Base-by-base conservation (phyloP, 2,113 vertebrate genomes). In the Anser cygnoides region DNA sequence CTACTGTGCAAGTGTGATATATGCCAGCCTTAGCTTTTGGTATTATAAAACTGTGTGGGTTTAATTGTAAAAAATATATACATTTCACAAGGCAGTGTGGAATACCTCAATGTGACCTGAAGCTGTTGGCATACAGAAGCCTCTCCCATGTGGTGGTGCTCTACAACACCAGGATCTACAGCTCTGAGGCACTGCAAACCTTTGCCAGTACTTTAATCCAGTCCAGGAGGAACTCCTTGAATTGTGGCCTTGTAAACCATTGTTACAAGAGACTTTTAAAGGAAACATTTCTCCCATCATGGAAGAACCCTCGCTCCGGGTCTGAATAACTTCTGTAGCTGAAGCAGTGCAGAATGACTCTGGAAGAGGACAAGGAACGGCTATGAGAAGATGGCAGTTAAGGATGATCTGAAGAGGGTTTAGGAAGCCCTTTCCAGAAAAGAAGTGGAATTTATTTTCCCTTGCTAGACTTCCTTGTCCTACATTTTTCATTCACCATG, bases 401-500 rank as follows among this genome's bases (percentile, higher is more conserved):
- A 78, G 66, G 31, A 17, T 63, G 44, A 73, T 52, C 37, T 62
- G 44, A 92, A 57, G 7, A 75, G 26, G 15, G 43, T 83, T 93
- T 87, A 73, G 78, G 81, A 89, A 83, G 75, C 28, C 28, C 8
- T 92, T 70, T 66, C 75, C 63, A 84, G 52, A 79, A 62, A 88
- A 87, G 20, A 92, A 85, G 67, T 74, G 39, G 31, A 37, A 44
- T 66, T 79, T 70, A n/a, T 57, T 79, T 92, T 77, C 39, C 9
- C 22, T 63, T 55, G 17, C 52, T 95, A 94, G 61, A 49, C 39
- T 91, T 90, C 65, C 93, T 92, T 87, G 62, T 74, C 81, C 75
- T 65, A 65, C 43, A 62, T 77, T 84, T 95, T 93, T 96, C 94
- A 96, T 97, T 93, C 75, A 89, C 89, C 23, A 3, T 15, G 52